Conservation (phyloP, 1,140 invertebrate species). For the Papilio polytes region DNA sequence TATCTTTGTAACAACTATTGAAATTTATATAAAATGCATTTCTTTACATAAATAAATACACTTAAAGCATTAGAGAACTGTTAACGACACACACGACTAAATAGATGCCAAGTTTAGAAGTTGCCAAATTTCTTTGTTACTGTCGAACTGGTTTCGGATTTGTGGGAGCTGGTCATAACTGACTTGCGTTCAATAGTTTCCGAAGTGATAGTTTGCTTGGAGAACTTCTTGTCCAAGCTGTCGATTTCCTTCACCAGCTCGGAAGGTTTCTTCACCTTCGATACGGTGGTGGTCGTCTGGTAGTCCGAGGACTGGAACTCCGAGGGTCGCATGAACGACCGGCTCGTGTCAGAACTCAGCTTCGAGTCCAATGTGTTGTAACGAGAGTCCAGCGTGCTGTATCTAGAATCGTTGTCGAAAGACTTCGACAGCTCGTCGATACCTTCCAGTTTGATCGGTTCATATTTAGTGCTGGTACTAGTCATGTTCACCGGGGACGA, state of each 20-base stretch:
- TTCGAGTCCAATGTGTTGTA: conserved; percentile 80
- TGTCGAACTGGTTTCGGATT: conserved; percentile 80
- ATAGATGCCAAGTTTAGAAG: conserved; percentile 65
- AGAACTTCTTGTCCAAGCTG: conserved; percentile 76
- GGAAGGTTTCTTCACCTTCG: conserved; percentile 69
- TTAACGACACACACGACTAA: conserved; percentile 43
- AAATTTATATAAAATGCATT: conserved; percentile 40
- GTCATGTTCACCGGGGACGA: conserved; percentile 81
- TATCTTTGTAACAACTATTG: conserved; percentile 34
- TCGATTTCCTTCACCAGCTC: conserved; percentile 79
- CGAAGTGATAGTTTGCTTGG: conserved; percentile 80
- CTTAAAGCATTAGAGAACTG: conserved; percentile 42
- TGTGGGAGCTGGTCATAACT: conserved; percentile 82
- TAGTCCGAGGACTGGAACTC: conserved; percentile 76
- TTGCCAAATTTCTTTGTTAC: conserved; percentile 83
- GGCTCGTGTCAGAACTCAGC: conserved; percentile 78
- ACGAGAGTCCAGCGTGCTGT: conserved; percentile 76
- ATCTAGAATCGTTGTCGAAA: conserved; percentile 77
- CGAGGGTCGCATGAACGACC: conserved; percentile 81
- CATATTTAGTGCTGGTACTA: conserved; percentile 80
- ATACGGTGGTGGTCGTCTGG: conserved; percentile 61
- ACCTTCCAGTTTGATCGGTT: conserved; percentile 76
- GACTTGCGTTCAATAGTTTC: conserved; percentile 81
- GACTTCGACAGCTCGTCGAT: conserved; percentile 80
- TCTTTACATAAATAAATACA: conserved; percentile 36